These are phyloP conservation scores for Melopsittacus undulatus DNA, from an alignment of 2,797 vertebrate genomes.

Conservation along the genomic window DNA sequence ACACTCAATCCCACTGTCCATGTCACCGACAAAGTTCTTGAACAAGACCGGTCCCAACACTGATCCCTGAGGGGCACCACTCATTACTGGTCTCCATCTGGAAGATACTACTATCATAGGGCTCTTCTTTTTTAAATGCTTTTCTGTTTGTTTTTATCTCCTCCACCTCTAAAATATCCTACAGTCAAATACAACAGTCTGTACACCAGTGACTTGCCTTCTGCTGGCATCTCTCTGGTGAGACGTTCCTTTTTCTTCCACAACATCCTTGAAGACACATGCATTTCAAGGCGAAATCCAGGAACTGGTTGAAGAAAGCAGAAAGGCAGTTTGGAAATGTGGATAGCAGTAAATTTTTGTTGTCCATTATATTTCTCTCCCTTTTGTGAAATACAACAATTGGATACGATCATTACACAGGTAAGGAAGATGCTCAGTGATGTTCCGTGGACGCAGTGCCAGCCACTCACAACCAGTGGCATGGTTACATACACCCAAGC, in stretches of 20 bases:
- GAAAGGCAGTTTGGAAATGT: neutral
- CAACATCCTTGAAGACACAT: neutral
- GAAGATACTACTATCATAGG: no score
- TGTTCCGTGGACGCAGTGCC: neutral
- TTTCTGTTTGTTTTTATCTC: constrained; percentile 32
- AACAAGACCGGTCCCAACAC: no score
- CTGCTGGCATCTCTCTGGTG: neutral
- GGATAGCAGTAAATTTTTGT: neutral
- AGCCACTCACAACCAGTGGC: neutral
- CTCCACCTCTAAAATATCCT: constrained; percentile 38
- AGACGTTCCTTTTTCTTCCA: neutral
- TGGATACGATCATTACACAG: neutral
- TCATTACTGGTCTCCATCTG: no score
- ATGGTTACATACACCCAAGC: neutral
- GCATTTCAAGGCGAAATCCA: neutral
- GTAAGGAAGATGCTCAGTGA: neutral
- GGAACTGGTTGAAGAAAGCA: neutral
- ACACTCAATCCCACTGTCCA: no score
- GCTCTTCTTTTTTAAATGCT: no score
- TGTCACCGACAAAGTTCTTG: no score
- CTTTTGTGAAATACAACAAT: neutral
- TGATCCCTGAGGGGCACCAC: no score
- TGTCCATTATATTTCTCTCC: neutral
- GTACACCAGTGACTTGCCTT: constrained; percentile 8
- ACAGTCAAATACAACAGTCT: neutral